phyloP scores from a whole-genome alignment of 2,888 invertebrate species.

The Sesia bembeciformis region DNA sequence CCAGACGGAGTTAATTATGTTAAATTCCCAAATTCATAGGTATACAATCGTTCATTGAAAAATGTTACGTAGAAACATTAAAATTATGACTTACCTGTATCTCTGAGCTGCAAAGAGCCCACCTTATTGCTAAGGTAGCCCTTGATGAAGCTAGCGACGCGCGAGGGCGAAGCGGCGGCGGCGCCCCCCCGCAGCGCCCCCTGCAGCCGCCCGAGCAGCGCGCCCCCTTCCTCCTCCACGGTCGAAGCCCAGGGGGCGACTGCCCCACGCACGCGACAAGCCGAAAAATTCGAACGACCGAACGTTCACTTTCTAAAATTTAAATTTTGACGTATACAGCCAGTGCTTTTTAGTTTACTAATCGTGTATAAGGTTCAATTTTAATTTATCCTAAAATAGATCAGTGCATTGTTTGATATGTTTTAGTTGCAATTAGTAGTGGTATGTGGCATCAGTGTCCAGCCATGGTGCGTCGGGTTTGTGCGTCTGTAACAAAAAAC shows the following conservation, averaged over 20 bases:
- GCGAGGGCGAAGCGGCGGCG: slow-evolving; percentile 79
- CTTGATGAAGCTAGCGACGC: slow-evolving; percentile 82
- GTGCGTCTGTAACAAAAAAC: slow-evolving; percentile 44
- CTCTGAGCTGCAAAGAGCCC: slow-evolving; percentile 79
- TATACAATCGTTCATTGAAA: too few species aligned
- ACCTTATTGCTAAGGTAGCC: slow-evolving; percentile 81
- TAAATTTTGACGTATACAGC: not conserved
- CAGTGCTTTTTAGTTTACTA: slow-evolving; percentile 6
- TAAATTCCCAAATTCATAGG: too few species aligned
- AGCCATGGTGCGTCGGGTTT: slow-evolving; percentile 47
- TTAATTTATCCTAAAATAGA: slow-evolving; percentile 15
- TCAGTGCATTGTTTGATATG: slow-evolving; percentile 71
- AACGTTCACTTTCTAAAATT: not conserved
- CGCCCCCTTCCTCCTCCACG: slow-evolving; percentile 70
- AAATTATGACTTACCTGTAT: slow-evolving; percentile 76
- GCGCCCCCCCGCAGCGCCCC: slow-evolving; percentile 81
- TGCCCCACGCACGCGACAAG: slow-evolving; percentile 25
- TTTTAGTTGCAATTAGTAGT: slow-evolving; percentile 26
- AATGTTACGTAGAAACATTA: too few species aligned
- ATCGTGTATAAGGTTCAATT: slow-evolving; percentile 7
- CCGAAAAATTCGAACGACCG: slow-evolving; percentile 7
- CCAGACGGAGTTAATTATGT: too few species aligned
- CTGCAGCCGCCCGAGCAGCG: slow-evolving; percentile 79
- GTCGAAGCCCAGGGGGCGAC: slow-evolving; percentile 38
- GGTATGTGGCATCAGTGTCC: slow-evolving; percentile 25